Percentiles rank a stretch among this genome's conserved stretches.
Evolutionary conservation across 2,888 invertebrate species (phyloP).

Genomic region (Cosmia pyralina): DNA sequence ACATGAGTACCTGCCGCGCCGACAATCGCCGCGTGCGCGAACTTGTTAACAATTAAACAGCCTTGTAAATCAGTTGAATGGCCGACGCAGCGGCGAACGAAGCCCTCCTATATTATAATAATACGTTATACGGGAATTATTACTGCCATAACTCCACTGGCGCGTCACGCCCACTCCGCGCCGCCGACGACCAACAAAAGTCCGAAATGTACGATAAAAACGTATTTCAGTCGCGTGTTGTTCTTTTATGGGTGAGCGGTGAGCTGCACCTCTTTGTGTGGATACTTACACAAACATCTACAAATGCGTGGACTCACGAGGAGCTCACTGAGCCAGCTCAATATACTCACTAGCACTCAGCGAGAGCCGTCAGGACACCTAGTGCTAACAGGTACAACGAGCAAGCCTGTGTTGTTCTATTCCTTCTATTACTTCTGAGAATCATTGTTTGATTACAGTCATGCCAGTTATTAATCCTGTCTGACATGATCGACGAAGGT

Average conservation of each 20-base stretch:
- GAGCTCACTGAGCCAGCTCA: constrained; percentile 1
- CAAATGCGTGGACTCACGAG: constrained; percentile 12
- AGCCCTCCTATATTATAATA: constrained; percentile 60
- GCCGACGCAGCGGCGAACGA: constrained; percentile 30
- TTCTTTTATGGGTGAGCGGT: background rate
- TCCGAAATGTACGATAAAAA: constrained; percentile 43
- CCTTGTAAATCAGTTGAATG: constrained; percentile 74
- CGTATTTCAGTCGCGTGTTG: constrained; percentile 13
- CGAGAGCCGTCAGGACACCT: background rate
- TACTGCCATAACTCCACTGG: constrained; percentile 64
- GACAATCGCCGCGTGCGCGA: background rate
- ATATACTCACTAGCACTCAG: background rate
- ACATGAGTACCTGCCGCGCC: too few relatives aligned
- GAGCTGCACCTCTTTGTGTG: constrained; percentile 13
- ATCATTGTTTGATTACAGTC: background rate
- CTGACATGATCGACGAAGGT: constrained; percentile 45
- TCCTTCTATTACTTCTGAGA: background rate
- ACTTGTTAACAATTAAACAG: constrained; percentile 60
- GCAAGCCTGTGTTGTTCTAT: background rate
- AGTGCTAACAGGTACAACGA: background rate
- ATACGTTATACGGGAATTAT: constrained; percentile 68
- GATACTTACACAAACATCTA: constrained; percentile 1
- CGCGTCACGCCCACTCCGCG: constrained; percentile 55
- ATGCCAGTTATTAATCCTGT: constrained; percentile 28
- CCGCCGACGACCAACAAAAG: constrained; percentile 26